Evolutionary conservation across 2,113 vertebrate species (phyloP).

Genomic region (Coptodon bakossiorum): DNA sequence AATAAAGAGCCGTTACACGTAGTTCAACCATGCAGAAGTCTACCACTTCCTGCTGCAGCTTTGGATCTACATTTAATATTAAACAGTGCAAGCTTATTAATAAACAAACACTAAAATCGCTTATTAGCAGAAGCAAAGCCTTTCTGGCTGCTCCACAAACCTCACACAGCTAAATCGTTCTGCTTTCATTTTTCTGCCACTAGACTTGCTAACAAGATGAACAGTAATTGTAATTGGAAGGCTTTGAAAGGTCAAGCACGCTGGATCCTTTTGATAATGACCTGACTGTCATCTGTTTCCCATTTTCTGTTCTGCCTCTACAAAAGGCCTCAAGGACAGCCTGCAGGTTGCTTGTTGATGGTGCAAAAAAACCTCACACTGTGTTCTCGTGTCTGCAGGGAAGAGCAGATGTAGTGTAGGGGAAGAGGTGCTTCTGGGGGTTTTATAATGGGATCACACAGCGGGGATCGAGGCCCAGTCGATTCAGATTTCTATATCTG

Average conservation of each 20-base stretch:
- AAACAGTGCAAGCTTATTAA: not conserved
- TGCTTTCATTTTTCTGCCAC: not conserved
- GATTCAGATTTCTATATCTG: not conserved
- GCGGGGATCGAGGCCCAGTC: not conserved
- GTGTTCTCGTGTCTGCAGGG: not conserved
- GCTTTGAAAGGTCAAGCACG: not conserved
- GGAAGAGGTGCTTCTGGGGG: not conserved
- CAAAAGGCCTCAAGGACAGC: not conserved
- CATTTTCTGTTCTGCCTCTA: not conserved
- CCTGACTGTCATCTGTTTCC: not conserved
- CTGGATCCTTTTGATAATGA: not conserved
- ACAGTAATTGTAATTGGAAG: not conserved
- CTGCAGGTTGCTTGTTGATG: not conserved
- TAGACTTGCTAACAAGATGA: not conserved
- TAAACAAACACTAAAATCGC: accelerated
- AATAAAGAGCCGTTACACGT: not conserved
- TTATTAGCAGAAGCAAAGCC: not conserved
- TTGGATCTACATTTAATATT: not conserved
- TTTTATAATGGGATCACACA: not conserved
- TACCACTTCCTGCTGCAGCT: not conserved
- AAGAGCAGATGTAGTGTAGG: not conserved
- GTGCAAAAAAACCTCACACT: not conserved
- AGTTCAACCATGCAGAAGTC: not conserved
- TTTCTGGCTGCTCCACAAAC: accelerated
- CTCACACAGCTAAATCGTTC: not conserved